These are phyloP conservation scores for Pachyrhynchus sulphureomaculatus DNA, from an alignment of 1,140 invertebrate species.

Conservation along the genomic window DNA sequence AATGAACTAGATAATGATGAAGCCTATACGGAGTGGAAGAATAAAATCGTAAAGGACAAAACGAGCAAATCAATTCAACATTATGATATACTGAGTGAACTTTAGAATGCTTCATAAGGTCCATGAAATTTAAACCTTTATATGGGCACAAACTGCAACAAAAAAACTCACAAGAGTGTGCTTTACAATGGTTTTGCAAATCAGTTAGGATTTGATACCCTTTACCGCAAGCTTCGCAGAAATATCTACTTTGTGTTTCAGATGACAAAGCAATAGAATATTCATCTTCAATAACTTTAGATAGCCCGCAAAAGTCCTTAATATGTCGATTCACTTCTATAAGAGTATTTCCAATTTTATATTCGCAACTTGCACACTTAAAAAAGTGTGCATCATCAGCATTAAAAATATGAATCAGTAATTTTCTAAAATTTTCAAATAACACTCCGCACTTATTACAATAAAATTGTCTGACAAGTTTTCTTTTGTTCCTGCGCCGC, in stretches of 20 bases:
- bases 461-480: too few species aligned
- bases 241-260: neutral
- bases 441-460: constrained; percentile 10
- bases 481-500: too few species aligned
- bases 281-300: too few species aligned
- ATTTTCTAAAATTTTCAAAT: neutral
- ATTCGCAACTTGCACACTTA: constrained; percentile 7
- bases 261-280: too few species aligned
- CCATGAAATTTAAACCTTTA: neutral
- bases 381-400: neutral
- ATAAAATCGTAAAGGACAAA: neutral
- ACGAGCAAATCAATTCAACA: neutral
- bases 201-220: neutral
- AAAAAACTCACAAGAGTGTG: neutral
- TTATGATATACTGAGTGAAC: neutral
- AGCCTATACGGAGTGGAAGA: neutral
- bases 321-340: constrained; percentile 5
- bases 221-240: neutral
- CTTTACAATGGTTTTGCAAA: neutral
- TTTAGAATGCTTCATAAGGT: neutral
- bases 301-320: neutral
- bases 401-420: constrained; percentile 4
- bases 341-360: constrained; percentile 7
- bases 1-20: neutral
- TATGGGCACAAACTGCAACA: neutral